Base-by-base conservation (phyloP, 2,113 vertebrate genomes). In the Bufo gargarizans region DNA sequence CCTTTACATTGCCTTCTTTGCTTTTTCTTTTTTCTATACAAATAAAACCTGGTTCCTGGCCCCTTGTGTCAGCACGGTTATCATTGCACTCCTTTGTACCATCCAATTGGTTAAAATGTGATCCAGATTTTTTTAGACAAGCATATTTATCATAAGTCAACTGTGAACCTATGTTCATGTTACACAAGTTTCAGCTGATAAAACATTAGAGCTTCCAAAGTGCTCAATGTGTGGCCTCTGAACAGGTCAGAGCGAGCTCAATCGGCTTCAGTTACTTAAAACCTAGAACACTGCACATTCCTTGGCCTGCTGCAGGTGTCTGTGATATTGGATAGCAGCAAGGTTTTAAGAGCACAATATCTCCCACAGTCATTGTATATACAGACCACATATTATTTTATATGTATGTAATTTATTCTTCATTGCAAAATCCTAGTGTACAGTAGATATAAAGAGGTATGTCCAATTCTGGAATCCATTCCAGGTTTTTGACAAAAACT, bases 161-260 rank as follows among this genome's bases (percentile, higher is more conserved):
- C 71, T 65, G n/a, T 84, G 65, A 77, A 77, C 14, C 20, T 55
- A 12, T 74, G 78, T 88, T 53, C 47, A 19, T 63, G 74, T 74
- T 77, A 45, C 49, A 77, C 49, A 61, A 45, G n/a, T 19, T 77
- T 89, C 87, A 89, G 87, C 87, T 84, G 82, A 89, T 89, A 84
- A 88, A 89, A 89, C 82, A 89, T 84, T 69, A 17, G 19, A 16
- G 5, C 61, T 84, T 89, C 87, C 82, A 84, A 47, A 69, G 86
- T 58, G 16, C 87, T 84, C 81, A 50, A 76, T 89, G 87, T 89
- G 87, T 84, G 87, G 87, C 82, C 82, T 74, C 43, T 56, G 50
- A 65, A 22, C 16, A 67, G 82, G 72, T 89, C 82, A 84, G 22
- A 84, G 43, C 33, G 69, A 63, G 86, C 79, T 20, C 65, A 82